phyloP scores from a whole-genome alignment of 2,888 invertebrate genomes.

The Psylliodes chrysocephalus region DNA sequence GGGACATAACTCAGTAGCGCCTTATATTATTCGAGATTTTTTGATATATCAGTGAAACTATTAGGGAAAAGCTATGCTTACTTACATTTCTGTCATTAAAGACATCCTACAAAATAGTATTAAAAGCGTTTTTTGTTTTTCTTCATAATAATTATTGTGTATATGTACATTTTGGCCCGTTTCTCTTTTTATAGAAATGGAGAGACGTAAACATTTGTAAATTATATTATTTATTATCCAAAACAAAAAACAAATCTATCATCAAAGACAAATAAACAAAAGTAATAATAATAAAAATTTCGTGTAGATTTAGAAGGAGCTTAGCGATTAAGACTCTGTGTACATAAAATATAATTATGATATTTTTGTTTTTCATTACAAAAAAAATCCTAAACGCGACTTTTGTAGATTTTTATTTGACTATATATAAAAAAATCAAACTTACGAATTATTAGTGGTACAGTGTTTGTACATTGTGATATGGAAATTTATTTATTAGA shows the following conservation, averaged over 20 bases:
- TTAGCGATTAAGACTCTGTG: slow-evolving; percentile 58
- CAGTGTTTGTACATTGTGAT: slow-evolving; percentile 58
- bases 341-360: no score
- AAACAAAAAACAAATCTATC: slow-evolving; percentile 43
- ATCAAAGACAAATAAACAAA: slow-evolving; percentile 52
- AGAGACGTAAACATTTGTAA: slow-evolving; percentile 41
- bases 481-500: slow-evolving; percentile 53
- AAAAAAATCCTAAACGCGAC: slow-evolving; percentile 30
- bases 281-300: no score
- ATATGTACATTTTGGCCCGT: slow-evolving; percentile 50
- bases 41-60: slow-evolving; percentile 11
- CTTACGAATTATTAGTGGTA: slow-evolving; percentile 57
- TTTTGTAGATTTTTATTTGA: slow-evolving; percentile 28
- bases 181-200: slow-evolving; percentile 29
- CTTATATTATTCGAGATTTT: not conserved
- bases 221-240: slow-evolving; percentile 47
- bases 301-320: slow-evolving; percentile 51
- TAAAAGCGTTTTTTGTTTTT: slow-evolving; percentile 40
- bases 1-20: no score
- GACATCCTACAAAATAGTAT: slow-evolving; percentile 37
- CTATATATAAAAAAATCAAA: slow-evolving; percentile 48
- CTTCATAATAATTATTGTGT: slow-evolving; percentile 44
- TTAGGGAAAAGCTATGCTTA: slow-evolving; percentile 25
- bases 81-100: slow-evolving; percentile 5
- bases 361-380: slow-evolving; percentile 49